These are phyloP conservation scores for Drosophila koepferae DNA, from an alignment of 2,888 invertebrate genomes.

Conservation along the genomic window DNA sequence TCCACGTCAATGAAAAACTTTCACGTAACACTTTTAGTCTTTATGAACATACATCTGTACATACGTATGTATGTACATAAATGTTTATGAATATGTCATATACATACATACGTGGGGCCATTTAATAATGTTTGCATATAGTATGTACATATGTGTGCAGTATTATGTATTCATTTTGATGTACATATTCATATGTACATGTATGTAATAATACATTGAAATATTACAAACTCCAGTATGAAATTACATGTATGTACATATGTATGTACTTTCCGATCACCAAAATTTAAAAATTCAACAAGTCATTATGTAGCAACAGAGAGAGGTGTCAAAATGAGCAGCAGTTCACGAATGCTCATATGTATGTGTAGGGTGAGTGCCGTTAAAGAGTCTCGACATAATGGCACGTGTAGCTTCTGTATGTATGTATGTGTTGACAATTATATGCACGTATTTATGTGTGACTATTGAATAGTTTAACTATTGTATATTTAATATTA, in stretches of 20 bases:
- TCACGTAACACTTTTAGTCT: conserved; percentile 20
- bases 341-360: not conserved
- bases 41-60: not conserved
- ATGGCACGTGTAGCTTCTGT: conserved; percentile 15
- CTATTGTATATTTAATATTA: no score
- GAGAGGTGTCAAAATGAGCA: not conserved
- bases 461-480: no score
- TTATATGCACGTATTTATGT: no score
- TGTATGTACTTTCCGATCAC: not conserved
- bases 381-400: conserved; percentile 14
- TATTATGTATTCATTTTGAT: not conserved
- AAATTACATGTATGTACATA: not conserved
- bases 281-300: no score
- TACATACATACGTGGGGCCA: not conserved
- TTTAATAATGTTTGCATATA: not conserved
- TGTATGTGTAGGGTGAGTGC: conserved; percentile 13
- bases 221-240: no score
- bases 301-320: not conserved
- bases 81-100: not conserved
- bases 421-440: no score
- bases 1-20: conserved; percentile 50
- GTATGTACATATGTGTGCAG: not conserved
- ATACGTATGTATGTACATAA: not conserved
- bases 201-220: not conserved
- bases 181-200: not conserved